A percentile compares a stretch with the other conserved stretches of the same genome.
Conservation (phyloP, 2,797 vertebrate species). For the Artibeus jamaicensis region DNA sequence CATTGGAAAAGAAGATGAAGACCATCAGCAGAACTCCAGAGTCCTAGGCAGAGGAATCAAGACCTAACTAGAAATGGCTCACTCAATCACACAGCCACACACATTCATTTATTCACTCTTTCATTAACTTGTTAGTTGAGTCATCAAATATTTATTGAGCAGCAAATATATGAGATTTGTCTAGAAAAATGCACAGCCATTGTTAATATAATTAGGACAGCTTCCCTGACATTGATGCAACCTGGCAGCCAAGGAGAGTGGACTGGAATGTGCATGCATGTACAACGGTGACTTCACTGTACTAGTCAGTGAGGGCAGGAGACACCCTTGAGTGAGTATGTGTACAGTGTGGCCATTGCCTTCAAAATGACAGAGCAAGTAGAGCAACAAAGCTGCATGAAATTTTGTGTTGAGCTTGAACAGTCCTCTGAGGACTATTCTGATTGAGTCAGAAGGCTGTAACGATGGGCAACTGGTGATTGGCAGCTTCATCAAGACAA, state of each 20-base stretch:
- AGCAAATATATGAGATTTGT: background rate
- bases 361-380: background rate
- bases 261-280: background rate
- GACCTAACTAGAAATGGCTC: background rate
- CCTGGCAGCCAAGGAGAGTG: background rate
- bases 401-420: background rate
- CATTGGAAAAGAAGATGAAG: background rate
- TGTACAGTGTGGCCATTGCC: background rate
- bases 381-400: background rate
- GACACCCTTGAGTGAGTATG: background rate
- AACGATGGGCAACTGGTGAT: background rate
- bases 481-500: background rate
- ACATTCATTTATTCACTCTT: background rate
- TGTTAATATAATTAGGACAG: background rate
- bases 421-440: background rate
- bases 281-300: background rate
- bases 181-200: background rate
- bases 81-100: background rate
- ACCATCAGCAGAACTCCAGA: background rate
- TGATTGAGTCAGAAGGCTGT: background rate
- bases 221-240: background rate
- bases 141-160: background rate
- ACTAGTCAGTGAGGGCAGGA: background rate
- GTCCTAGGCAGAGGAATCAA: background rate
- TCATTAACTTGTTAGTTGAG: background rate